Percentiles rank a stretch among this genome's conserved stretches.
Conservation (phyloP, 2,888 invertebrate species). For the Dryobotodes eremita region DNA sequence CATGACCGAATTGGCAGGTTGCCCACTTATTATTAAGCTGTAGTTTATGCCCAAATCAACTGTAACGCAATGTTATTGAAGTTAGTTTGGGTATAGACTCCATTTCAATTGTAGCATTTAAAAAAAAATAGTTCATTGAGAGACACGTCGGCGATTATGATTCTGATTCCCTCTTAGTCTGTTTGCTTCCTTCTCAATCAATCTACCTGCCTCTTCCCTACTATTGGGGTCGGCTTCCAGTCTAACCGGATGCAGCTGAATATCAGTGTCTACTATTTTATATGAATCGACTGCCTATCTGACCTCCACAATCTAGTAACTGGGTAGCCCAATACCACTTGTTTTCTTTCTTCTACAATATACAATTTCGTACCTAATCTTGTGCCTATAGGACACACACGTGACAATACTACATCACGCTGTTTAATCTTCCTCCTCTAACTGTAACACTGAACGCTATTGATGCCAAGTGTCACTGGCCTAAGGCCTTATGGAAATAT, state of each 20-base stretch:
- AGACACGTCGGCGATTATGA: not conserved
- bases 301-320: not conserved
- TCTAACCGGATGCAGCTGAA: not conserved
- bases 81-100: not conserved
- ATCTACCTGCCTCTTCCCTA: not conserved
- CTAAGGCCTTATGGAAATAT: conserved; percentile 23
- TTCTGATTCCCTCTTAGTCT: not conserved
- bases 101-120: not conserved
- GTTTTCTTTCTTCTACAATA: too few relatives aligned
- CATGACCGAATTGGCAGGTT: conserved; percentile 1
- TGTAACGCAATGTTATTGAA: not conserved
- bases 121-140: not conserved
- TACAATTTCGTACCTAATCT: not conserved
- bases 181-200: not conserved
- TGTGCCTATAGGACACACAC: not conserved
- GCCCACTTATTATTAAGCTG: not conserved
- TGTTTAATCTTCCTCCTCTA: not conserved
- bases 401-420: conserved; percentile 3
- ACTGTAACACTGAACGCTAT: conserved; percentile 30
- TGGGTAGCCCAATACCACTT: not conserved
- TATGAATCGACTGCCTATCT: not conserved
- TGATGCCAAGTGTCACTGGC: conserved; percentile 50
- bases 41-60: not conserved
- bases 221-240: not conserved
- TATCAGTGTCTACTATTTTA: not conserved